phyloP scores from a whole-genome alignment of 1,140 invertebrate genomes.

The Ridgeia piscesae region DNA sequence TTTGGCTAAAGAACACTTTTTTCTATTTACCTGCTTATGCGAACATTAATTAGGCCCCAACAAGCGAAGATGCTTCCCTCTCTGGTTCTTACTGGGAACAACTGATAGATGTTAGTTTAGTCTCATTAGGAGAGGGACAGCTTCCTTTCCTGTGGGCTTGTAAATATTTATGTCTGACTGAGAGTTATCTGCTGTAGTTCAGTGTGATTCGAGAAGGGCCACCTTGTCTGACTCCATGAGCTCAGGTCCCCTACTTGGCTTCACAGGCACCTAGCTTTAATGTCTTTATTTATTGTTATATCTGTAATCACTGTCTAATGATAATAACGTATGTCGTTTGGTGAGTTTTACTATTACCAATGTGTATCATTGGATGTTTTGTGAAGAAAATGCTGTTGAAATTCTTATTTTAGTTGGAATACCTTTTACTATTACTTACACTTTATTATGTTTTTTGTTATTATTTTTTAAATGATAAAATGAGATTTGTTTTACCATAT shows the following conservation, averaged over 20 bases:
- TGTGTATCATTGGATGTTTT: neutral
- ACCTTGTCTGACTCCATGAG: neutral
- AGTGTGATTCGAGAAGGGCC: neutral
- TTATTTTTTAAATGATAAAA: neutral
- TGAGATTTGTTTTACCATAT: neutral
- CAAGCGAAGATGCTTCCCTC: neutral
- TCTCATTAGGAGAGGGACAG: neutral
- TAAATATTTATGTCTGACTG: constrained; percentile 1
- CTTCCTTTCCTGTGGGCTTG: neutral
- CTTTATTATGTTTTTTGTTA: too few species aligned
- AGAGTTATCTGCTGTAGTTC: neutral
- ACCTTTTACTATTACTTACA: neutral
- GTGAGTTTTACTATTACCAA: neutral
- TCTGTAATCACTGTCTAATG: neutral
- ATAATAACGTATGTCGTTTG: neutral
- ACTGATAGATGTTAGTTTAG: neutral
- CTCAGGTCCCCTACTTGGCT: neutral
- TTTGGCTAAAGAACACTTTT: neutral
- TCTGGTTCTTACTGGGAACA: neutral
- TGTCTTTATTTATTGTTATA: neutral
- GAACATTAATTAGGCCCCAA: neutral
- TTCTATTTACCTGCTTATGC: neutral
- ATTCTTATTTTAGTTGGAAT: too few species aligned
- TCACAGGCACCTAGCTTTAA: neutral
- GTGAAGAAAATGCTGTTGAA: neutral